Conservation (phyloP, 2,888 invertebrate genomes). For the Limnephilus auricula region DNA sequence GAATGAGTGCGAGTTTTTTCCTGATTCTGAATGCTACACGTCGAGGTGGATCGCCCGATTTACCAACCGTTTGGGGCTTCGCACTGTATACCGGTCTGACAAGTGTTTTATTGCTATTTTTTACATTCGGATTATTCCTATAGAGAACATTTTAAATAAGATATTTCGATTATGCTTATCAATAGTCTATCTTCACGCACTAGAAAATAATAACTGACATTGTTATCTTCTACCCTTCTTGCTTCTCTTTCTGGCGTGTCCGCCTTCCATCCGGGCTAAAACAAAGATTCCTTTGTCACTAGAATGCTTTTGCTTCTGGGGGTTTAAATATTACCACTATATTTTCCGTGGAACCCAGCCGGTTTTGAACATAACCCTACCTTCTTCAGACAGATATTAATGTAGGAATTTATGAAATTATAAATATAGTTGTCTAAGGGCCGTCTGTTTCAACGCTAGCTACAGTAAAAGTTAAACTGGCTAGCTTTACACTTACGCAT, state of each 20-base stretch:
- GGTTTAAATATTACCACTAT: background rate
- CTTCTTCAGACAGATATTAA: background rate
- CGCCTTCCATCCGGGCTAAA: slow-evolving; percentile 5
- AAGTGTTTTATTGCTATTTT: too few relatives aligned
- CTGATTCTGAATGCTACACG: too few relatives aligned
- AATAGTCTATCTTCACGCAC: background rate
- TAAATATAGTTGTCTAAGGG: too few relatives aligned
- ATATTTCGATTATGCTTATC: background rate
- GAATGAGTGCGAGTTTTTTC: too few relatives aligned
- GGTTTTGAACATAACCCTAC: background rate
- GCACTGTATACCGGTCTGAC: too few relatives aligned
- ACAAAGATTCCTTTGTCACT: slow-evolving; percentile 12
- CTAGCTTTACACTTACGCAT: too few relatives aligned
- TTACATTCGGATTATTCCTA: too few relatives aligned
- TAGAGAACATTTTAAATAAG: background rate
- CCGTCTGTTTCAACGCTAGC: too few relatives aligned
- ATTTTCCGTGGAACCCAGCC: background rate
- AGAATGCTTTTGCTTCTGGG: background rate
- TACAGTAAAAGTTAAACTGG: too few relatives aligned
- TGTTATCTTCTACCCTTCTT: background rate
- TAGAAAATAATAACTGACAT: background rate
- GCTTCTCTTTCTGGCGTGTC: background rate
- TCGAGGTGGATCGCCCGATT: too few relatives aligned
- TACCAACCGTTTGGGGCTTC: too few relatives aligned
- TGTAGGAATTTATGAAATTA: background rate